phyloP scores from a whole-genome alignment of 2,113 vertebrate species.

The Labeo rohita region DNA sequence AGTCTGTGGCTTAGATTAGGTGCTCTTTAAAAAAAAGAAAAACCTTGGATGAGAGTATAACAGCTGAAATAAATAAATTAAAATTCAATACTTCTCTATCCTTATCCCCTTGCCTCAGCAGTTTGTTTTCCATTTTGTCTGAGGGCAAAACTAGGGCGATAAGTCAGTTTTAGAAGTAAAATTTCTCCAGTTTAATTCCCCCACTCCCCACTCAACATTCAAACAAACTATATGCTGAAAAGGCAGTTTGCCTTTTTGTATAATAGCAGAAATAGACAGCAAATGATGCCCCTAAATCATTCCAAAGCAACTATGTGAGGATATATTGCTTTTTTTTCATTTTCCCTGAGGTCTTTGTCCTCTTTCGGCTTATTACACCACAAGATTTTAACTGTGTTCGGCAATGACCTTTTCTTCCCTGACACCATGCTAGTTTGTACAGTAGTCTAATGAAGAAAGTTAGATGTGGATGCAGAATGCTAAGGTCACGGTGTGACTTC shows the following conservation, averaged over 20 bases:
- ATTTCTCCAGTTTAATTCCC: slow-evolving; percentile 23
- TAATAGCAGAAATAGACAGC: slow-evolving; percentile 19
- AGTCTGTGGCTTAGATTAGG: slow-evolving; percentile 40
- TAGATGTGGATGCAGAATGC: background rate
- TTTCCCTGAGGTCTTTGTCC: slow-evolving; percentile 23
- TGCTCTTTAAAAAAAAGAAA: slow-evolving; percentile 39
- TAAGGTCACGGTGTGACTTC: slow-evolving; percentile 2
- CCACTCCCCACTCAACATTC: background rate
- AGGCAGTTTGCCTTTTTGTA: slow-evolving; percentile 26
- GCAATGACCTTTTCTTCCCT: slow-evolving; percentile 38
- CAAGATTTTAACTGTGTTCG: background rate
- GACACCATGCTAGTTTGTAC: slow-evolving; percentile 24
- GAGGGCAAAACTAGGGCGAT: slow-evolving; percentile 15
- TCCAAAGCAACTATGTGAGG: slow-evolving; percentile 29
- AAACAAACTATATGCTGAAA: slow-evolving; percentile 39
- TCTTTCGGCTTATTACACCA: slow-evolving; percentile 5
- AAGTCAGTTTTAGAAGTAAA: slow-evolving; percentile 31
- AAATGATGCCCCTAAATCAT: slow-evolving; percentile 48
- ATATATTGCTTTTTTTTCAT: slow-evolving; percentile 10
- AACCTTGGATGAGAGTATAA: slow-evolving; percentile 29
- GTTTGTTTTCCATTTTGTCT: slow-evolving; percentile 50
- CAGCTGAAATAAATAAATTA: slow-evolving; percentile 47
- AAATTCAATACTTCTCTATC: slow-evolving; percentile 54
- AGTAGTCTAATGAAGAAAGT: slow-evolving; percentile 20
- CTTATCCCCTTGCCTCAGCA: slow-evolving; percentile 62